phyloP scores from a whole-genome alignment of 2,797 vertebrate species.

The Eidolon dupreanum region DNA sequence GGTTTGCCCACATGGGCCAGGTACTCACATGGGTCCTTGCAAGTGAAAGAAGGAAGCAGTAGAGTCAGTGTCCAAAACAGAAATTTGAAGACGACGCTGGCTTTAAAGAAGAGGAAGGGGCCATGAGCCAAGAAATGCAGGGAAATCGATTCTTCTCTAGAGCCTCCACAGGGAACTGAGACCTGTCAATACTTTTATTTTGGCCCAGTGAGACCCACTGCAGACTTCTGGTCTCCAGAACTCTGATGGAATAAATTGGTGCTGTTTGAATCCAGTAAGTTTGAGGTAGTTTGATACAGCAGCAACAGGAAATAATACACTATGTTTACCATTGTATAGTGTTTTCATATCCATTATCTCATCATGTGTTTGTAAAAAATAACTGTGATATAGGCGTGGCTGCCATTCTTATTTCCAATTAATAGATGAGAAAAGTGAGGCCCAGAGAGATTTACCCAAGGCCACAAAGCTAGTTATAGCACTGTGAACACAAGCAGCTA shows the following conservation, averaged over 20 bases:
- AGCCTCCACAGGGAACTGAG: neutral
- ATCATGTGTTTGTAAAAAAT: neutral
- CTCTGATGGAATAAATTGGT: neutral
- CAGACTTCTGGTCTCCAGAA: neutral
- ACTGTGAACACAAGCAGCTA: neutral
- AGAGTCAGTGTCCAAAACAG: neutral
- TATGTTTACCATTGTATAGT: neutral
- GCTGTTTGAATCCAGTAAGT: neutral
- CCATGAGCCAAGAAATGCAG: neutral
- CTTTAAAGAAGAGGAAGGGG: neutral
- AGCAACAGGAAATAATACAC: neutral
- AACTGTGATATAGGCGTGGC: neutral
- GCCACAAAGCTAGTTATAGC: neutral
- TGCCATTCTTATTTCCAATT: neutral
- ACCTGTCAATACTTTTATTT: neutral
- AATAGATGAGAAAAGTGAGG: neutral
- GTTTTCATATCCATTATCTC: neutral
- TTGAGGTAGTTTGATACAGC: neutral
- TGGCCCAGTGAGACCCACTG: neutral
- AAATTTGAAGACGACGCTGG: neutral
- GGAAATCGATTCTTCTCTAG: neutral
- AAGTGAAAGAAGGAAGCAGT: neutral
- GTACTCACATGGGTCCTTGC: neutral
- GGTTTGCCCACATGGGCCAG: neutral
- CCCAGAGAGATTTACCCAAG: neutral